Percentiles rank a stretch among this genome's conserved stretches.
phyloP scores from a whole-genome alignment of 2,797 vertebrate genomes.

The Neosalanx taihuensis region DNA sequence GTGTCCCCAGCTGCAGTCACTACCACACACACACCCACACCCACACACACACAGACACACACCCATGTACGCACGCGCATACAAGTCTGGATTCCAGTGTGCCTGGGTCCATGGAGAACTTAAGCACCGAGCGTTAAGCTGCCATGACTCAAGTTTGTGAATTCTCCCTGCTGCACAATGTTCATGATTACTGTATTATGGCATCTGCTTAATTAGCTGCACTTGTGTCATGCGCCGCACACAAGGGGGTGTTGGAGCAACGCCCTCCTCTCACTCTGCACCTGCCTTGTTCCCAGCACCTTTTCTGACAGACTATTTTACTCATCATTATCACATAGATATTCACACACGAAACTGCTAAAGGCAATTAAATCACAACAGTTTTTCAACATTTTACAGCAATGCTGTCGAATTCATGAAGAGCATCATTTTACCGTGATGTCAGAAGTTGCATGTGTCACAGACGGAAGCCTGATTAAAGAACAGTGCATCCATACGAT shows the following conservation, averaged over 20 bases:
- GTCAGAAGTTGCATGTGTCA: no score
- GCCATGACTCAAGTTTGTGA: slow-evolving; percentile 73
- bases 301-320: slow-evolving; percentile 63
- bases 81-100: slow-evolving; percentile 66
- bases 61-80: slow-evolving; percentile 41
- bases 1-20: slow-evolving; percentile 60
- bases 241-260: slow-evolving; percentile 71
- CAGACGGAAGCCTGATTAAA: no score
- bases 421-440: no score
- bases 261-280: slow-evolving; percentile 70
- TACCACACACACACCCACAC: slow-evolving; percentile 26
- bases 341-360: not conserved
- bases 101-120: slow-evolving; percentile 65
- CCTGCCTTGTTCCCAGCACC: slow-evolving; percentile 66
- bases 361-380: not conserved
- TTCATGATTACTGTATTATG: slow-evolving; percentile 74
- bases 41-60: slow-evolving; percentile 27
- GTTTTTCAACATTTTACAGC: not conserved
- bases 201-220: slow-evolving; percentile 78
- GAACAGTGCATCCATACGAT: no score
- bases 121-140: slow-evolving; percentile 70
- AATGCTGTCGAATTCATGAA: no score
- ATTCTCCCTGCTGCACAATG: slow-evolving; percentile 66
- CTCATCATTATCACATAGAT: not conserved
- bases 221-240: slow-evolving; percentile 73